phyloP scores from a whole-genome alignment of 2,113 vertebrate genomes.

The Prionailurus bengalensis region DNA sequence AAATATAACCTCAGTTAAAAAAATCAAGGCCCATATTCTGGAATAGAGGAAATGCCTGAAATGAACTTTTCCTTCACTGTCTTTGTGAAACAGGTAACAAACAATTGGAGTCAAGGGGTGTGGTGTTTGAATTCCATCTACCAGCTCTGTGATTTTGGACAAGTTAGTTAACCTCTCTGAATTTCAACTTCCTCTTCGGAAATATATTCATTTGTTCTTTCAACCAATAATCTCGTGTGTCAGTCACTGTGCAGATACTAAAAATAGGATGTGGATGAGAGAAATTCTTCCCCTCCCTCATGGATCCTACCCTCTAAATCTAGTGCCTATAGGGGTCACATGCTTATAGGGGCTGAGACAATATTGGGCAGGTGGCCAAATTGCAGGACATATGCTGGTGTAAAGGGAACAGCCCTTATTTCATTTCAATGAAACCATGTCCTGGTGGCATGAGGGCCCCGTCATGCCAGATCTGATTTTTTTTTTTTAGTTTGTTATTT shows the following conservation, averaged over 20 bases:
- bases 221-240: neutral
- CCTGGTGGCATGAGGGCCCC: neutral
- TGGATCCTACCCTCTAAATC: neutral
- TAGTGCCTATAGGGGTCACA: rapidly evolving
- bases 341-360: neutral
- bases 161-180: neutral
- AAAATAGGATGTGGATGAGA: too few species aligned
- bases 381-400: rapidly evolving
- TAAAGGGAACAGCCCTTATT: neutral
- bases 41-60: neutral
- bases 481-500: too few species aligned
- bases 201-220: neutral
- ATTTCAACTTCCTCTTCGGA: slow-evolving; percentile 11
- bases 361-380: neutral
- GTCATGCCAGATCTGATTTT: neutral
- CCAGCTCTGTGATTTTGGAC: neutral
- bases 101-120: too few species aligned
- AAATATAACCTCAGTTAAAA: neutral
- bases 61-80: neutral
- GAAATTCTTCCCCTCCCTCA: neutral
- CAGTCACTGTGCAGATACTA: neutral
- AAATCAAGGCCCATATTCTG: neutral
- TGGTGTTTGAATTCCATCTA: neutral
- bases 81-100: neutral
- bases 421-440: neutral